A percentile compares a stretch with the other conserved stretches of the same genome.
These are phyloP conservation scores for Apeltes quadracus DNA, from an alignment of 2,113 vertebrate species.

Conservation along the genomic window DNA sequence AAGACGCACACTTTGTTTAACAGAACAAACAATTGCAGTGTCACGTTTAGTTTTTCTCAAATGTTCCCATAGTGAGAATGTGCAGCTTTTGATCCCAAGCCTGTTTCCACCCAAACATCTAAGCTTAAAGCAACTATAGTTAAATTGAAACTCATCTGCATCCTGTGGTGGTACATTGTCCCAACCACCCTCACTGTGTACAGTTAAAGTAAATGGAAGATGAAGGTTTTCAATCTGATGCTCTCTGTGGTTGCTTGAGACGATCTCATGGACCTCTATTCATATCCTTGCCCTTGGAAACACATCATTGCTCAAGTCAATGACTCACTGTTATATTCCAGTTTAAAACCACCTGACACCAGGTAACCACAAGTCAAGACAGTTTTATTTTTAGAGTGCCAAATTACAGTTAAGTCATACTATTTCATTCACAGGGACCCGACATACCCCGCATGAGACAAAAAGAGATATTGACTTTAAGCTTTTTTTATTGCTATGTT, in stretches of 20 bases:
- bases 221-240: neutral
- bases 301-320: constrained; percentile 4
- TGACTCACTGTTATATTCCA: constrained; percentile 35
- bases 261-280: constrained; percentile 15
- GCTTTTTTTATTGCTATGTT: neutral
- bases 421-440: neutral
- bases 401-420: neutral
- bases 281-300: constrained; percentile 2
- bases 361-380: constrained; percentile 14
- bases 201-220: constrained; percentile 11
- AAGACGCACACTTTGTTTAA: constrained; percentile 10
- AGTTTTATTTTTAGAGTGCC: neutral
- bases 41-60: constrained; percentile 16
- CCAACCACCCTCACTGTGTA: constrained; percentile 1
- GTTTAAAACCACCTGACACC: constrained; percentile 12
- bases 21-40: constrained; percentile 20
- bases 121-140: constrained; percentile 14
- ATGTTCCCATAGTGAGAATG: neutral
- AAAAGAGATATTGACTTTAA: neutral
- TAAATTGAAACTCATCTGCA: constrained; percentile 28
- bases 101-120: constrained; percentile 15
- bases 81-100: neutral
- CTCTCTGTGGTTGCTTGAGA: constrained; percentile 15
- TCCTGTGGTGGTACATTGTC: constrained; percentile 11
- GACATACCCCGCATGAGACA: neutral